phyloP scores from a whole-genome alignment of 2,797 vertebrate genomes.

The Rhodeus uyekii region DNA sequence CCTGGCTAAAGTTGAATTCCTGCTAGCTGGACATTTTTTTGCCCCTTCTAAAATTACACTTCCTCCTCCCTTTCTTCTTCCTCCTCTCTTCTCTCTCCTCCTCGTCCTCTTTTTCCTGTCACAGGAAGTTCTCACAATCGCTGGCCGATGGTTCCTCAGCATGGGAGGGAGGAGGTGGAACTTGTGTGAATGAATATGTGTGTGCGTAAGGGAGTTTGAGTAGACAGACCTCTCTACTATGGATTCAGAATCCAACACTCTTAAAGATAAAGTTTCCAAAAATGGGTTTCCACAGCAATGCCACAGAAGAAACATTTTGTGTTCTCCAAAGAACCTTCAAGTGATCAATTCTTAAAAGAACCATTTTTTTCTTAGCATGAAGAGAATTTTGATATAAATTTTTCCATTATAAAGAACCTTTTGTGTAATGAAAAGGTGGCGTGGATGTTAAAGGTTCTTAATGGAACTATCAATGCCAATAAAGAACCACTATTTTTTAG shows the following conservation, averaged over 20 bases:
- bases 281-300: neutral
- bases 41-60: constrained; percentile 69
- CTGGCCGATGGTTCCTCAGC: constrained; percentile 68
- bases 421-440: neutral
- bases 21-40: constrained; percentile 39
- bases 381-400: neutral
- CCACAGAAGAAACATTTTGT: neutral
- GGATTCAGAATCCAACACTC: neutral
- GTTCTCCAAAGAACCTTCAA: neutral
- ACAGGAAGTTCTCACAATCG: constrained; percentile 84
- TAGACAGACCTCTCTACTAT: neutral
- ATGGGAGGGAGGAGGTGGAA: constrained; percentile 62
- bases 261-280: neutral
- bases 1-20: constrained; percentile 54
- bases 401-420: neutral
- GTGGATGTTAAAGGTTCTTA: neutral
- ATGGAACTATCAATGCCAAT: neutral
- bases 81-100: constrained; percentile 54
- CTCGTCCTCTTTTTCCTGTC: constrained; percentile 75
- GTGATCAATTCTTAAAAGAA: neutral
- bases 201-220: neutral
- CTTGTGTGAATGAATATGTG: neutral
- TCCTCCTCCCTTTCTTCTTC: constrained; percentile 55
- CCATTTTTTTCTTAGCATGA: neutral
- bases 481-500: neutral